Base-by-base conservation (phyloP, 2,888 invertebrate genomes). In the Drosophila parthenogenetica region DNA sequence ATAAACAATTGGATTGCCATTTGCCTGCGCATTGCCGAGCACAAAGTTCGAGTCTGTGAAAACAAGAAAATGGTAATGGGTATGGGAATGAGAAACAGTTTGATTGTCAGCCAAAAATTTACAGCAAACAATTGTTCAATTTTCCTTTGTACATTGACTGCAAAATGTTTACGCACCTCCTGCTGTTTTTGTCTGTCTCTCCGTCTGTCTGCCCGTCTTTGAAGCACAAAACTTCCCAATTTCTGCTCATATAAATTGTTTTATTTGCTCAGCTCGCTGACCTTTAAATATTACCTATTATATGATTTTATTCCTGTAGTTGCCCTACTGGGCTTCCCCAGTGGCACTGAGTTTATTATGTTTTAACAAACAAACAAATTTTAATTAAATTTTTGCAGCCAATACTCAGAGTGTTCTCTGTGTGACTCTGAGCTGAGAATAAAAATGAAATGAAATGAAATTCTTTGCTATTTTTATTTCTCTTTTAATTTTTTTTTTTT, bases 11-110 rank as follows among this genome's bases (percentile, higher is more conserved):
- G 98, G 98, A 93, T 97, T 97, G 80, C 95, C 93, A 88, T 95
- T 93, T 89, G 98, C 98, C 93, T 98, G 98, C 82, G 98, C 98
- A 94, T 98, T 98, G 91, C 98, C 98, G 93, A 98, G 93, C 90
- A 98, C 98, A 93, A 98, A 98, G 94, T 98, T 98, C 94, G 98
- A 98, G 93, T 98, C 98, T 98, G 96, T 3, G 58, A 65, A 14
- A 63, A n/a, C 35, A 22, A 43, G 64, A 50, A 58, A 46, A 37
- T 45, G 32, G 7, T 29, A 29, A 29, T 29, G 22, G 29, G 29
- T 22, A 19, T 37, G 16, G 22, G 35, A 22, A 19, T 37, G 16
- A n/a, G 11, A 51, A 22, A 51, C 42, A 43, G 14, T 35, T 55
- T 43, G 19, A 35, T 11, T 43, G 11, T 32, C 10, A n/a, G 32